These are phyloP conservation scores for Microcebus lehilahytsara DNA, from an alignment of 2,113 vertebrate species.

Conservation along the genomic window DNA sequence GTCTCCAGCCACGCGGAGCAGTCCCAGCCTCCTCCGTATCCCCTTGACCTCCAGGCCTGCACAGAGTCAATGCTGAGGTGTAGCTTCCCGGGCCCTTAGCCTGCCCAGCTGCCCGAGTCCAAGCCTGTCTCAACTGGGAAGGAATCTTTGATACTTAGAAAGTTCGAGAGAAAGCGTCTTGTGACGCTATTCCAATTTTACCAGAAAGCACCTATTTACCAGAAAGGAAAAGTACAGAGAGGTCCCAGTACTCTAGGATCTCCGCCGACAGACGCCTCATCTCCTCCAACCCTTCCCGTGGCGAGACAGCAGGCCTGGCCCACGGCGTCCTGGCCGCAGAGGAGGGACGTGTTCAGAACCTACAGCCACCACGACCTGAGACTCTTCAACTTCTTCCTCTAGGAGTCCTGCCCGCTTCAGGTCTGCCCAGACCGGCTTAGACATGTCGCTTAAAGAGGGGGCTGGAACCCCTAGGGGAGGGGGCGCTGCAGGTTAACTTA, in stretches of 20 bases:
- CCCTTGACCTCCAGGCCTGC: neutral
- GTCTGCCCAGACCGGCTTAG: neutral
- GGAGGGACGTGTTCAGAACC: neutral
- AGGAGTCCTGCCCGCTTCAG: neutral
- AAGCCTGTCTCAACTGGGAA: neutral
- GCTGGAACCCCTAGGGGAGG: neutral
- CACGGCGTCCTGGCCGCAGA: accelerated
- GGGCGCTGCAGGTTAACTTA: neutral
- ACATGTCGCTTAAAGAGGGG: accelerated
- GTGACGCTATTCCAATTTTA: neutral
- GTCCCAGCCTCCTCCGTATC: neutral
- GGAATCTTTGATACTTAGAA: neutral
- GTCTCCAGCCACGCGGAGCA: neutral
- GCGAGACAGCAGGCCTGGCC: neutral
- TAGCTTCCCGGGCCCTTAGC: accelerated
- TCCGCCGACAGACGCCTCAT: accelerated
- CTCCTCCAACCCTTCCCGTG: accelerated
- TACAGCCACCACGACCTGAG: neutral
- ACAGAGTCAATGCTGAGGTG: neutral
- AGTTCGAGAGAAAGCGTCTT: neutral
- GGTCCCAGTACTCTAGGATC: neutral
- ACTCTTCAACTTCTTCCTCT: neutral
- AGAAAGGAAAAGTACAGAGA: neutral
- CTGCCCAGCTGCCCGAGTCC: accelerated
- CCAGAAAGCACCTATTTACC: neutral